Conservation (phyloP, 2,113 vertebrate genomes). For the Clarias macrocephalus region DNA sequence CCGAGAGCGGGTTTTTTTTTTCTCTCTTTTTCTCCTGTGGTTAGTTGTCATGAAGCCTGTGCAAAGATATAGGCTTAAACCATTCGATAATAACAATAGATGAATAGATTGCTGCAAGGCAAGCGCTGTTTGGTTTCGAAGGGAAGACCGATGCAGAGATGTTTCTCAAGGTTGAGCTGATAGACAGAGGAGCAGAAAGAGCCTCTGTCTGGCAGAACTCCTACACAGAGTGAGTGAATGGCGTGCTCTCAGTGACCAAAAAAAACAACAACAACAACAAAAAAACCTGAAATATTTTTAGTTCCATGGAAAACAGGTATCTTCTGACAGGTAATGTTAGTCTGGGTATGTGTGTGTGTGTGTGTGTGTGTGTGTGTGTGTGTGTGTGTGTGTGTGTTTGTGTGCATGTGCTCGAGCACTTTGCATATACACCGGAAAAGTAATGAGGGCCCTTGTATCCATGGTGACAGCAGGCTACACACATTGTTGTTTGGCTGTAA, state of each 20-base stretch:
- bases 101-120: slow-evolving; percentile 1
- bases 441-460: slow-evolving; percentile 54
- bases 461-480: slow-evolving; percentile 55
- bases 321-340: slow-evolving; percentile 32
- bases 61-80: not conserved
- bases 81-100: not conserved
- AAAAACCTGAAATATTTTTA: slow-evolving; percentile 28
- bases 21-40: not conserved
- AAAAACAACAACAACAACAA: not conserved
- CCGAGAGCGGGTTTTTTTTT: slow-evolving; percentile 12
- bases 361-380: slow-evolving; percentile 8
- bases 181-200: slow-evolving; percentile 39
- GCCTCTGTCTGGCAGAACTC: slow-evolving; percentile 37
- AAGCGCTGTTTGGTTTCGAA: slow-evolving; percentile 17
- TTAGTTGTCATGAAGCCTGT: slow-evolving; percentile 43
- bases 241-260: slow-evolving; percentile 18
- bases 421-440: slow-evolving; percentile 40
- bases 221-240: slow-evolving; percentile 37
- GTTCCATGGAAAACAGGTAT: slow-evolving; percentile 19
- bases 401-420: not conserved
- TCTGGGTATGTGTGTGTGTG: slow-evolving; percentile 17
- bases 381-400: not conserved
- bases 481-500: slow-evolving; percentile 39
- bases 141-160: slow-evolving; percentile 1
- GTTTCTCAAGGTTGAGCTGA: slow-evolving; percentile 45